Evolutionary conservation across 2,888 invertebrate genomes (phyloP).

Genomic region (Idaea biselata): DNA sequence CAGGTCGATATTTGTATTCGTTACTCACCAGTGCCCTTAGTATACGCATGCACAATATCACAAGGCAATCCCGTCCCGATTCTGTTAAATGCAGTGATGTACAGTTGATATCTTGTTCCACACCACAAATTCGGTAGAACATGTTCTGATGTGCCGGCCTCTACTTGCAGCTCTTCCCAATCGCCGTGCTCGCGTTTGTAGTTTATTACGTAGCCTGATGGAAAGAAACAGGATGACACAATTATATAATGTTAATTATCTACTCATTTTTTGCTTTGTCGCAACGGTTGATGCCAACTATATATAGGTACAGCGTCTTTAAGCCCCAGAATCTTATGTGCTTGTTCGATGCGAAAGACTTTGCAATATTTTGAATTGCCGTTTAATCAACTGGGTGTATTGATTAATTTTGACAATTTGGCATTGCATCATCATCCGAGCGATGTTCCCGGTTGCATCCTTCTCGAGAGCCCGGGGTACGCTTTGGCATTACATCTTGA

Average conservation of each 20-base stretch:
- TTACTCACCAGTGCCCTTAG: slow-evolving; percentile 86
- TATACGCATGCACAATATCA: slow-evolving; percentile 91
- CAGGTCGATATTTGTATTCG: background rate
- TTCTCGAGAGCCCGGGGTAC: no score
- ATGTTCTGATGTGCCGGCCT: slow-evolving; percentile 89
- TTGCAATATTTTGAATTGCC: no score
- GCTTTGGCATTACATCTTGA: no score
- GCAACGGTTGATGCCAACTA: no score
- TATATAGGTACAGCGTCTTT: no score
- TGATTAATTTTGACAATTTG: no score
- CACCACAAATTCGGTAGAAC: slow-evolving; percentile 91
- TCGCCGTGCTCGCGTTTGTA: slow-evolving; percentile 94
- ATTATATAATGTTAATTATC: background rate
- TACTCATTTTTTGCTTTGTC: background rate
- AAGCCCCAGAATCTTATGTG: no score
- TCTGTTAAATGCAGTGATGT: slow-evolving; percentile 93
- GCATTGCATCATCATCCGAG: no score
- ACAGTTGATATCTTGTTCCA: slow-evolving; percentile 92
- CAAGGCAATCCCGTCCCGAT: slow-evolving; percentile 94
- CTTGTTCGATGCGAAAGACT: no score
- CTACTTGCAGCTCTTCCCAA: slow-evolving; percentile 94
- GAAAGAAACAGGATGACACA: slow-evolving; percentile 8
- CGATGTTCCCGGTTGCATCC: no score
- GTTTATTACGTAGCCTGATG: slow-evolving; percentile 91
- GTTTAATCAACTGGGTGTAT: no score